These are phyloP conservation scores for Daptonema setosum DNA, from an alignment of 2,888 invertebrate species.

Conservation along the genomic window DNA sequence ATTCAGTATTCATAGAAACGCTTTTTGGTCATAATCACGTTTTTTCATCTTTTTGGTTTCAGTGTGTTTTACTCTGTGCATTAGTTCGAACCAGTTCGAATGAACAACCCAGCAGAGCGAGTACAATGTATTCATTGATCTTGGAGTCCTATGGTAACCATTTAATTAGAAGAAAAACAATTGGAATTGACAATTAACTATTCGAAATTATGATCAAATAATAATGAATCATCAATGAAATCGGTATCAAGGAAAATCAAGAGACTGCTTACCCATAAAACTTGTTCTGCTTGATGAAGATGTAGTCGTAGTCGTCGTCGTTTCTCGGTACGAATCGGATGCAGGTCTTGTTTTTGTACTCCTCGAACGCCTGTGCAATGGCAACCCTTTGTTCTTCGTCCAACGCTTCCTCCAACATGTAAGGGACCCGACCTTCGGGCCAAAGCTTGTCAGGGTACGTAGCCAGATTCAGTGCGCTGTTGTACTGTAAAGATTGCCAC, in stretches of 20 bases:
- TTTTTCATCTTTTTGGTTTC: too few species aligned
- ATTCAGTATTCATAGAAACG: neutral
- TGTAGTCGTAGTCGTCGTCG: conserved; percentile 34
- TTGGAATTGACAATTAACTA: too few species aligned
- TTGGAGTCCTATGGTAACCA: too few species aligned
- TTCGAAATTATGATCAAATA: too few species aligned
- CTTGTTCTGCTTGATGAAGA: conserved; percentile 36
- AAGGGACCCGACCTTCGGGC: conserved; percentile 21
- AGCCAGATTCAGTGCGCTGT: conserved; percentile 24
- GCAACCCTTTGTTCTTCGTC: conserved; percentile 24
- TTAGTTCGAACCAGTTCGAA: too few species aligned
- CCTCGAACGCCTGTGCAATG: conserved; percentile 39
- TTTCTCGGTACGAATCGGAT: conserved; percentile 41
- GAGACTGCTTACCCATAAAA: conserved; percentile 28
- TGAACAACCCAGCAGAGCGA: too few species aligned
- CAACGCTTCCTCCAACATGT: conserved; percentile 25
- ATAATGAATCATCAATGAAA: too few species aligned
- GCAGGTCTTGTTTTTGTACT: conserved; percentile 42
- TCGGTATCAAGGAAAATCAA: too few species aligned
- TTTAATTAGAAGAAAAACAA: too few species aligned
- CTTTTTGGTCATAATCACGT: neutral
- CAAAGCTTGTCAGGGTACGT: conserved; percentile 27
- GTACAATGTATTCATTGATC: too few species aligned
- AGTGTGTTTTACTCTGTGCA: too few species aligned
- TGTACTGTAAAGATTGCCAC: conserved; percentile 15